Conservation (phyloP, 2,888 invertebrate genomes). For the Eilema caniola region DNA sequence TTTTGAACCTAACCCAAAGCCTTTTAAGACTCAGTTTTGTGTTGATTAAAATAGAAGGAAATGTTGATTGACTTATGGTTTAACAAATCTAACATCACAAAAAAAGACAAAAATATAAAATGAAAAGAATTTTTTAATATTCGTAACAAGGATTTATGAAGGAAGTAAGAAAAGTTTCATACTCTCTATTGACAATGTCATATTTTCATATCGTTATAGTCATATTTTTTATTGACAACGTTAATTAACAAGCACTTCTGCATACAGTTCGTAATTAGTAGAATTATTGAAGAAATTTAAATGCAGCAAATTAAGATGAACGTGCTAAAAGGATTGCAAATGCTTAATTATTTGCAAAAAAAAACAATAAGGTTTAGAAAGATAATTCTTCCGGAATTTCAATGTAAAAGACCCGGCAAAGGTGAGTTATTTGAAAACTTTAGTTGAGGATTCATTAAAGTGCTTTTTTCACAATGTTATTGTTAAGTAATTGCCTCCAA, state of each 20-base stretch:
- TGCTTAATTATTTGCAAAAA: neutral
- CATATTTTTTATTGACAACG: too few species aligned
- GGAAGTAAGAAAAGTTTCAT: neutral
- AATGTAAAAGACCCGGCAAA: neutral
- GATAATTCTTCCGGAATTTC: neutral
- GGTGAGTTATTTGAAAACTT: conserved; percentile 5
- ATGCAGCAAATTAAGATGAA: neutral
- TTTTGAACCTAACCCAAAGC: neutral
- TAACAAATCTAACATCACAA: neutral
- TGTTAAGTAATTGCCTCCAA: neutral
- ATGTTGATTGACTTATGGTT: neutral
- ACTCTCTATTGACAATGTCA: too few species aligned
- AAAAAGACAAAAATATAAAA: too few species aligned
- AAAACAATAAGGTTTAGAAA: neutral
- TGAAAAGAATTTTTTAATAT: neutral
- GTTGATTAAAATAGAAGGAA: neutral
- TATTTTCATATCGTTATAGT: too few species aligned
- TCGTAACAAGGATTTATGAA: neutral
- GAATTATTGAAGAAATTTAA: neutral
- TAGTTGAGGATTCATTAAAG: neutral
- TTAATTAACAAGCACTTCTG: neutral
- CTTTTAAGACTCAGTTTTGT: neutral
- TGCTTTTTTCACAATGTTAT: too few species aligned
- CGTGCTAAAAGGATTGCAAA: neutral
- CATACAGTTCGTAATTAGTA: neutral